phyloP scores from a whole-genome alignment of 1,140 invertebrate genomes.

The Platorchestia sp. region DNA sequence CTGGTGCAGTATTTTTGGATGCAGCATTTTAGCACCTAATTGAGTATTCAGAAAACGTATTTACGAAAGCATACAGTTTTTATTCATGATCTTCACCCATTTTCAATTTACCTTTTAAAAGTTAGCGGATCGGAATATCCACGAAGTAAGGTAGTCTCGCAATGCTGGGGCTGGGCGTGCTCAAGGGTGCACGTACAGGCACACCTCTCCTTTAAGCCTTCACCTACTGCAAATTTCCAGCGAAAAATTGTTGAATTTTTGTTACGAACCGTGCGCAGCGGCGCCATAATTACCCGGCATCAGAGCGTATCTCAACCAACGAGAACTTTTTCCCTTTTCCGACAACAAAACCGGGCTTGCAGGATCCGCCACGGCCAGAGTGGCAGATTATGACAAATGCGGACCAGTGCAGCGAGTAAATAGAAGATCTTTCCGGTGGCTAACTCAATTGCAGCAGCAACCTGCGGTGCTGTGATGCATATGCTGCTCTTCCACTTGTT shows the following conservation, averaged over 20 bases:
- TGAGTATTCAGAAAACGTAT: background rate
- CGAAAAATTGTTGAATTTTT: slow-evolving; percentile 15
- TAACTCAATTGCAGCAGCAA: slow-evolving; percentile 33
- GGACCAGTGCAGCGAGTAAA: slow-evolving; percentile 5
- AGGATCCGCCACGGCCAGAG: background rate
- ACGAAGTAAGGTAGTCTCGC: background rate
- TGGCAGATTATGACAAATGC: slow-evolving; percentile 45
- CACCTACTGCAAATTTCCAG: background rate
- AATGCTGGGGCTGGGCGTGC: background rate
- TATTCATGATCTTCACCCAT: background rate
- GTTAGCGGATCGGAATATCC: background rate
- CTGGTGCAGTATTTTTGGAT: background rate
- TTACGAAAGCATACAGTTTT: background rate
- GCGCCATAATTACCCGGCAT: slow-evolving; percentile 14
- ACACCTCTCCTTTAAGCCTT: background rate
- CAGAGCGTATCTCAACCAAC: slow-evolving; percentile 25
- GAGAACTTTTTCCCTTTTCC: slow-evolving; percentile 8
- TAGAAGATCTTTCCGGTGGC: slow-evolving; percentile 8
- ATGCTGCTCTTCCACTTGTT: background rate
- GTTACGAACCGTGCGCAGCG: background rate
- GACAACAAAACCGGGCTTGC: slow-evolving; percentile 1
- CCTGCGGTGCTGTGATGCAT: slow-evolving; percentile 15
- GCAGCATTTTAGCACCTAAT: background rate
- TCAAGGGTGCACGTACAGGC: background rate
- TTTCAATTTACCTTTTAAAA: background rate